These are phyloP conservation scores for Eretmocerus hayati DNA, from an alignment of 2,888 invertebrate species.

Conservation along the genomic window DNA sequence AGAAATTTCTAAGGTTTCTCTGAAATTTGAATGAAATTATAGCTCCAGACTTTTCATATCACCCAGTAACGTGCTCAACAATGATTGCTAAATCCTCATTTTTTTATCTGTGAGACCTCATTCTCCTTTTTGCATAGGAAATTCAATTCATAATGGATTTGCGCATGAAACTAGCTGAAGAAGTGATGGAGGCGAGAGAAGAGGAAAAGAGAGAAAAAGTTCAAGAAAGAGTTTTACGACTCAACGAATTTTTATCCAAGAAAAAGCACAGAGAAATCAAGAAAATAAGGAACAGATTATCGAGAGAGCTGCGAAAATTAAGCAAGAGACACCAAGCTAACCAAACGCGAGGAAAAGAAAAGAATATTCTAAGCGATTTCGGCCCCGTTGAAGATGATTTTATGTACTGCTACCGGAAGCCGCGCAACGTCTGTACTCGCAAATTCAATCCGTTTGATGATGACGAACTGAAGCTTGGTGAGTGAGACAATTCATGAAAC, in stretches of 20 bases:
- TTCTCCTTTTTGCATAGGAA: conserved; percentile 50
- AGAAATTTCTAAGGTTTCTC: too few species aligned
- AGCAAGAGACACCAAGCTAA: conserved; percentile 27
- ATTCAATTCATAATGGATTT: conserved; percentile 65
- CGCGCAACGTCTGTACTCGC: conserved; percentile 40
- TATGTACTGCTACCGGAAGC: conserved; percentile 53
- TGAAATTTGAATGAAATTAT: too few species aligned
- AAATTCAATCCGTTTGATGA: too few species aligned
- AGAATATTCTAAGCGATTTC: too few species aligned
- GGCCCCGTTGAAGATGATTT: conserved; percentile 29
- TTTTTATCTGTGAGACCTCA: too few species aligned
- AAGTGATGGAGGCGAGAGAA: conserved; percentile 51
- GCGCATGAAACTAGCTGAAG: conserved; percentile 62
- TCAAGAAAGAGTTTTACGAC: conserved; percentile 44
- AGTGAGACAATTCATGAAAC: too few species aligned
- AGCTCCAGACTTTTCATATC: too few species aligned
- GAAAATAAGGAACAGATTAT: conserved; percentile 49
- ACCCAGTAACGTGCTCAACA: neutral
- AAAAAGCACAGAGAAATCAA: conserved; percentile 54
- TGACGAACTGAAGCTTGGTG: too few species aligned
- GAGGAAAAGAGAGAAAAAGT: conserved; percentile 45
- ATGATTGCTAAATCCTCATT: too few species aligned
- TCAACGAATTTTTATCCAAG: conserved; percentile 52
- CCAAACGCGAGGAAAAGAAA: conserved; percentile 1
- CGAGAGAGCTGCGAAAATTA: conserved; percentile 50